Evolutionary conservation across 2,888 invertebrate genomes (phyloP), one percentile per base, ranked within the genome.

Genomic region (Andrena flavipes): DNA sequence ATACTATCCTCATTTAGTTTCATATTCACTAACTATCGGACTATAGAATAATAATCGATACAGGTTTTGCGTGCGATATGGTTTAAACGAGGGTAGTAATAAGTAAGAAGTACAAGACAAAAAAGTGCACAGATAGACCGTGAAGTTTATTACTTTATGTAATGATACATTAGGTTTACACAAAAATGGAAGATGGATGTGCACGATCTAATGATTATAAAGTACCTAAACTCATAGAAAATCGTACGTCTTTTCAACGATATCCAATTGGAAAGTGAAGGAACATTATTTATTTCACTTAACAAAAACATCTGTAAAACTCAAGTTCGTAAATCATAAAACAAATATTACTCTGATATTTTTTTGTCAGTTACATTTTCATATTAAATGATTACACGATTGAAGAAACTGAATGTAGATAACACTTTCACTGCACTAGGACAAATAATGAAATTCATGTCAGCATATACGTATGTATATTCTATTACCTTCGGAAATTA

Each of bases 401-500:
- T 48, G 10, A 51, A 70, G 65, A 76, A 49, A 64, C 74, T 51
- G 29, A 74, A 63, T 62, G 33, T 64, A 51, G 51, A 64, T 20
- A 78, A 83, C 60, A 68, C 20, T 72, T 78, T 20, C 75, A 78
- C 35, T 48, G 63, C 33, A 60, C 59, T 68, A 72, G 33, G 30
- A 71, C n/a, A 64, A 64, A 70, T 72, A 56, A 56, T 64, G 29
- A 74, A 69, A 84, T 70, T 51, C 42, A 20, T 42, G 35, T 78
- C 42, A 30, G n/a, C 73, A 42, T 70, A 69, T 10, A 62, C 68
- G 33, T 42, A 23, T 71, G 13, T 76, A 72, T 74, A 69, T 82
- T 54, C 71, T 26, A 85, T 95, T 96, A 97, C 98, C 98, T 98
- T 95, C 98, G 95, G 94, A 98, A 98, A 94, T 98, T 98, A 93